A percentile compares a stretch with the other conserved stretches of the same genome.
Evolutionary conservation across 2,888 invertebrate species (phyloP).

Genomic region (Drosophila gaucha): DNA sequence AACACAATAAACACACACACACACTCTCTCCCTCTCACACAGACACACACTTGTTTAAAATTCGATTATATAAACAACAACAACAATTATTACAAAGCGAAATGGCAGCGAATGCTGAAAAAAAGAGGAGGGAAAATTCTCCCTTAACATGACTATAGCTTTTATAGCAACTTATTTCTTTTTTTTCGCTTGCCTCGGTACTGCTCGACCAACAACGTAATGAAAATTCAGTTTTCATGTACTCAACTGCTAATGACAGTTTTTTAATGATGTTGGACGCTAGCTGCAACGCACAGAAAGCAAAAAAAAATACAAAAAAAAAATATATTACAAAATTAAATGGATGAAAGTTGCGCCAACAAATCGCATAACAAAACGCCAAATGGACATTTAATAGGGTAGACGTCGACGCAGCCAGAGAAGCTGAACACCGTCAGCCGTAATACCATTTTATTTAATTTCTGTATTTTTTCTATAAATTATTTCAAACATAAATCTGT

Average conservation of each 20-base stretch:
- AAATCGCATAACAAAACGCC: constrained; percentile 72
- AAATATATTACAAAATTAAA: constrained; percentile 63
- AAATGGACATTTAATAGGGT: constrained; percentile 80
- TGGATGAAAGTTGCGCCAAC: constrained; percentile 73
- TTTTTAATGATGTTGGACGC: constrained; percentile 77
- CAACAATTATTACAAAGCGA: constrained; percentile 56
- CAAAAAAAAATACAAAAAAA: constrained; percentile 17
- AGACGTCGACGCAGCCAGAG: constrained; percentile 54
- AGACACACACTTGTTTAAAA: constrained; percentile 53
- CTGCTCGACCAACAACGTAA: constrained; percentile 55
- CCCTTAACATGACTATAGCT: constrained; percentile 55
- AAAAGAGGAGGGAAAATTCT: constrained; percentile 33
- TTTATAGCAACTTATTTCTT: constrained; percentile 40
- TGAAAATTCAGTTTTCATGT: constrained; percentile 80
- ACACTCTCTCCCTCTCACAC: constrained; percentile 10
- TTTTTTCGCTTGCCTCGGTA: constrained; percentile 25
- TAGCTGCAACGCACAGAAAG: constrained; percentile 29
- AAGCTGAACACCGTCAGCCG: constrained; percentile 26
- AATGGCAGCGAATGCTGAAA: constrained; percentile 24
- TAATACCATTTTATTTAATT: constrained; percentile 75
- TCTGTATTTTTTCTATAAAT: constrained; percentile 73
- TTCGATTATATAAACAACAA: constrained; percentile 65
- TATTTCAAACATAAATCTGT: constrained; percentile 74
- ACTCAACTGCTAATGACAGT: constrained; percentile 80
- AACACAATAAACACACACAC: constrained; percentile 5